These are phyloP conservation scores for Neosalanx taihuensis DNA, from an alignment of 2,797 vertebrate genomes.

Conservation along the genomic window DNA sequence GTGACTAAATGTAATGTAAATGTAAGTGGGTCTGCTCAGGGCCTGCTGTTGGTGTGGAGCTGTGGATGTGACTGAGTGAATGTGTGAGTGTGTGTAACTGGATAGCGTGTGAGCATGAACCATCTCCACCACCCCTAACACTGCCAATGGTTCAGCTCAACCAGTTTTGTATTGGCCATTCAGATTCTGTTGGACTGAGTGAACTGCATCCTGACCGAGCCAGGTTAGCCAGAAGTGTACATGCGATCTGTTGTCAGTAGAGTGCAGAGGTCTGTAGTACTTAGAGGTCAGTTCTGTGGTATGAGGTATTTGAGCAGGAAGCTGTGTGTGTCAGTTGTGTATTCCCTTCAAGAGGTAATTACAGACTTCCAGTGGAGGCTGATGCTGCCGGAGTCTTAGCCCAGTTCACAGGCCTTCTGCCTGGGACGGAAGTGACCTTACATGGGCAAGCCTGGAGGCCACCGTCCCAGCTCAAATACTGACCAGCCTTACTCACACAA, in stretches of 20 bases:
- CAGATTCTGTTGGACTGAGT: too few species aligned
- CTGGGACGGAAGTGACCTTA: conserved; percentile 42
- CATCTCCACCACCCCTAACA: too few species aligned
- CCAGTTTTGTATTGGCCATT: too few species aligned
- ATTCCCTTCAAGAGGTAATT: conserved; percentile 41
- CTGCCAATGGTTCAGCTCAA: too few species aligned
- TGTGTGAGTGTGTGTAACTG: background rate
- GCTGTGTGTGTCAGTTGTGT: conserved; percentile 25
- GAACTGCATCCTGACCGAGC: too few species aligned
- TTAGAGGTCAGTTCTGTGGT: background rate
- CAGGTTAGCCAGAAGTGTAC: too few species aligned
- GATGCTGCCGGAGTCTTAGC: conserved; percentile 15
- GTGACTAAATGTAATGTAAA: too few species aligned
- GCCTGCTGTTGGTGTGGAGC: background rate
- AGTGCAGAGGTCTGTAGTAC: too few species aligned
- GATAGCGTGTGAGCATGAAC: too few species aligned
- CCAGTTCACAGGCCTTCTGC: conserved; percentile 6
- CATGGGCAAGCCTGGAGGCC: conserved; percentile 34
- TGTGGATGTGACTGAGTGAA: background rate
- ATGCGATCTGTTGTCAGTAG: too few species aligned
- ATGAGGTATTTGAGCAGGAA: too few species aligned
- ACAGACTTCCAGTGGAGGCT: conserved; percentile 36
- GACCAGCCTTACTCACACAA: conserved; percentile 5
- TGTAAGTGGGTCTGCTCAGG: background rate
- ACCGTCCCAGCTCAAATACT: background rate